Conservation (phyloP, 2,888 invertebrate species). For the Ctenicera cuprea region DNA sequence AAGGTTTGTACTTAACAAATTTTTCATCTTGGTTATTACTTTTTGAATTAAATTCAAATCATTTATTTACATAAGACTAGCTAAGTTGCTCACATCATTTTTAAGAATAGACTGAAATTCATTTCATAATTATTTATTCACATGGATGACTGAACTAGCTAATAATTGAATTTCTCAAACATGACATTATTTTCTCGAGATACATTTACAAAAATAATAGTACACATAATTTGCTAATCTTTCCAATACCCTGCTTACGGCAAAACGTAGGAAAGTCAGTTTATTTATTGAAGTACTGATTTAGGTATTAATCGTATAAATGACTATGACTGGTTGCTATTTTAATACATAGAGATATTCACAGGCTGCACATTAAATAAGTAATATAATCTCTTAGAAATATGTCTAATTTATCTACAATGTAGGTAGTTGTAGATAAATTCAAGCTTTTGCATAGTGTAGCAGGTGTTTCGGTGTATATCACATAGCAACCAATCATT, state of each 20-base stretch:
- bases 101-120: slow-evolving; percentile 67
- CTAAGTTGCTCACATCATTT: slow-evolving; percentile 60
- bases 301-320: slow-evolving; percentile 20
- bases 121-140: slow-evolving; percentile 65
- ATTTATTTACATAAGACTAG: slow-evolving; percentile 42
- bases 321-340: slow-evolving; percentile 51
- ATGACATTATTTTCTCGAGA: slow-evolving; percentile 16
- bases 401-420: slow-evolving; percentile 12
- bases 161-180: slow-evolving; percentile 33
- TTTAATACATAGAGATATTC: slow-evolving; percentile 26
- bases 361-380: slow-evolving; percentile 24
- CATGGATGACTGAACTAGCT: slow-evolving; percentile 65
- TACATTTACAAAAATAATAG: neutral
- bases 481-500: slow-evolving; percentile 57
- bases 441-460: slow-evolving; percentile 17
- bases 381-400: neutral
- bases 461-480: slow-evolving; percentile 12
- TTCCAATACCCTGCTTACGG: slow-evolving; percentile 11
- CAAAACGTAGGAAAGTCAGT: neutral
- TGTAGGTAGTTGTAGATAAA: neutral
- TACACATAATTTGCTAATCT: slow-evolving; percentile 13
- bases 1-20: slow-evolving; percentile 43
- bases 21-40: neutral
- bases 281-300: slow-evolving; percentile 12
- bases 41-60: slow-evolving; percentile 43